A percentile compares a stretch with the other conserved stretches of the same genome.
phyloP scores from a whole-genome alignment of 2,113 vertebrate genomes.

The Phrynosoma platyrhinos region DNA sequence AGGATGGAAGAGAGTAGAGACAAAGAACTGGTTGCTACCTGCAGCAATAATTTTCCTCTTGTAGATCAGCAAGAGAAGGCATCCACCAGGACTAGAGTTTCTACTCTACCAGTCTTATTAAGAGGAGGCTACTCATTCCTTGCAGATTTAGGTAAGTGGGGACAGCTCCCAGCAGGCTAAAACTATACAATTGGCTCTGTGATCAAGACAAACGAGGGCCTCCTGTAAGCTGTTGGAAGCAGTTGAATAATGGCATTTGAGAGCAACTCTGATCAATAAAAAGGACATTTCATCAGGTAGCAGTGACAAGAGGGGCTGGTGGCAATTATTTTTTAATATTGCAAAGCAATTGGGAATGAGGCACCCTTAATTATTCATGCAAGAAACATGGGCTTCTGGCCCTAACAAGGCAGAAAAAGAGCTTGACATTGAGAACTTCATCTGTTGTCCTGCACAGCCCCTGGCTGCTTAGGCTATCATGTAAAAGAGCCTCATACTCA shows the following conservation, averaged over 20 bases:
- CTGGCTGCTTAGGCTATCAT: not conserved
- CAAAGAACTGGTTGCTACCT: not conserved
- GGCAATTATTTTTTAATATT: constrained; percentile 59
- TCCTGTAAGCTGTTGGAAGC: constrained; percentile 41
- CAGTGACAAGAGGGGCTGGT: constrained; percentile 51
- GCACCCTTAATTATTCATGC: constrained; percentile 36
- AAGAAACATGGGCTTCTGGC: not conserved
- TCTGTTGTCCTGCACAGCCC: not conserved
- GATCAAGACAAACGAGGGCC: constrained; percentile 62
- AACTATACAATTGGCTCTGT: constrained; percentile 15
- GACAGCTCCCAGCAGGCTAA: constrained; percentile 5
- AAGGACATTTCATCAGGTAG: constrained; percentile 63
- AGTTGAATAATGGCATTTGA: constrained; percentile 44
- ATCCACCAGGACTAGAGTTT: not conserved
- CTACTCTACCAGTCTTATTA: not conserved
- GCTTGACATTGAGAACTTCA: not conserved
- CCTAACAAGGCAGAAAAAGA: constrained; percentile 13
- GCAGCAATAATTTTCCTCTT: not conserved
- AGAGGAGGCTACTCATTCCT: not conserved
- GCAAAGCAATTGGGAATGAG: constrained; percentile 39
- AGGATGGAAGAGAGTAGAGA: not conserved
- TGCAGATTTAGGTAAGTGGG: not conserved
- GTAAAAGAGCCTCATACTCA: not conserved
- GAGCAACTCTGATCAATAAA: constrained; percentile 49
- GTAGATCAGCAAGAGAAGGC: not conserved